Conservation (phyloP, 2,888 invertebrate species). For the Orthonevra nobilis region DNA sequence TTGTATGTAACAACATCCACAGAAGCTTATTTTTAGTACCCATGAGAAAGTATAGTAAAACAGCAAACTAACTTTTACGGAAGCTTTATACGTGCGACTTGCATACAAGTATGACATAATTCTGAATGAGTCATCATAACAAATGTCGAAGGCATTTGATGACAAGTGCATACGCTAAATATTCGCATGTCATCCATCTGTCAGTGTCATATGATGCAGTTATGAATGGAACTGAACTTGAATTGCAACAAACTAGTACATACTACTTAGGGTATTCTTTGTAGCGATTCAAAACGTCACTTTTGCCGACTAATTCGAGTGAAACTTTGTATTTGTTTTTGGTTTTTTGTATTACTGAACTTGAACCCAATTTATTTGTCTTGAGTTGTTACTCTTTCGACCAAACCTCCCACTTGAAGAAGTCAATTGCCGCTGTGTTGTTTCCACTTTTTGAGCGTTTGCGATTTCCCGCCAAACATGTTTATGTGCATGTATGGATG, state of each 20-base stretch:
- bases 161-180: too few relatives aligned
- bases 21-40: neutral
- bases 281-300: neutral
- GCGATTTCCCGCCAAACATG: constrained; percentile 33
- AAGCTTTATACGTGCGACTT: too few relatives aligned
- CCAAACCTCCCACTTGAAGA: constrained; percentile 23
- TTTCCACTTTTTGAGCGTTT: neutral
- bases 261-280: too few relatives aligned
- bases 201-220: constrained; percentile 12
- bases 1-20: neutral
- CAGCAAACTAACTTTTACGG: neutral
- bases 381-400: neutral
- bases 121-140: constrained; percentile 25
- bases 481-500: constrained; percentile 5
- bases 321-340: neutral
- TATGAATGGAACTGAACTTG: constrained; percentile 8
- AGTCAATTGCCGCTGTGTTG: constrained; percentile 15
- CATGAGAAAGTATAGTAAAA: constrained; percentile 34
- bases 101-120: constrained; percentile 17
- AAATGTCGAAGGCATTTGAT: constrained; percentile 11
- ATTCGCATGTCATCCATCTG: too few relatives aligned
- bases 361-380: constrained; percentile 17
- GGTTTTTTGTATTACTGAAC: constrained; percentile 12
- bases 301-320: too few relatives aligned
- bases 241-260: neutral